These are phyloP conservation scores for Sciurus niger DNA, from an alignment of 2,113 vertebrate genomes.

Conservation along the genomic window DNA sequence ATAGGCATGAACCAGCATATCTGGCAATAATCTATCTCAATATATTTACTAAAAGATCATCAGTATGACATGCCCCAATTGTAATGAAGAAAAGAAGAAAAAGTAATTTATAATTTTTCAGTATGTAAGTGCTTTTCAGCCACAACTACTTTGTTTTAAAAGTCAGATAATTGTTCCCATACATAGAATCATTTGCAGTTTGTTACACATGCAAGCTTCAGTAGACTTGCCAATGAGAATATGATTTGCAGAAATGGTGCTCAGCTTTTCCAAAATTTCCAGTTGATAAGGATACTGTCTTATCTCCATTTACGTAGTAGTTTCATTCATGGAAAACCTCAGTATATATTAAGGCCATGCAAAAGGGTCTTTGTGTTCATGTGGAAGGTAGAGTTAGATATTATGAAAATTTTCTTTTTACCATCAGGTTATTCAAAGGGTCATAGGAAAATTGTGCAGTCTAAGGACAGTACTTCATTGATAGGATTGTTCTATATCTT, in stretches of 20 bases:
- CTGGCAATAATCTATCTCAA: too few relatives aligned
- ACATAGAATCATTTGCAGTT: neutral
- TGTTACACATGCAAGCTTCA: neutral
- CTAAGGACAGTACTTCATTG: neutral
- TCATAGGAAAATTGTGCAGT: neutral
- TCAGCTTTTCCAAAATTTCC: neutral
- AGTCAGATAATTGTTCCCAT: neutral
- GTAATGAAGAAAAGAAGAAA: neutral
- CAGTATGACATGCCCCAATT: neutral
- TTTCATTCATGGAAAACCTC: neutral
- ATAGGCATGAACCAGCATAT: too few relatives aligned
- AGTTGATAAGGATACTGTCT: neutral
- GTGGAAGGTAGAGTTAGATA: neutral
- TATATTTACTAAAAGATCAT: neutral
- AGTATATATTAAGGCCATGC: neutral
- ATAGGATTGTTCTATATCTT: neutral
- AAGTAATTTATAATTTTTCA: neutral
- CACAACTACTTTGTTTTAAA: neutral
- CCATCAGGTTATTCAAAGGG: neutral
- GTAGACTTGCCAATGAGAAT: neutral
- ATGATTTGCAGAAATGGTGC: neutral
- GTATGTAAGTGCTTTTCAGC: neutral
- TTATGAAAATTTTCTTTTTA: neutral
- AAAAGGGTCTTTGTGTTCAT: neutral
- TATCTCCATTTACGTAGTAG: neutral